Evolutionary conservation across 2,888 invertebrate species (phyloP).

Genomic region (Teleogryllus oceanicus): DNA sequence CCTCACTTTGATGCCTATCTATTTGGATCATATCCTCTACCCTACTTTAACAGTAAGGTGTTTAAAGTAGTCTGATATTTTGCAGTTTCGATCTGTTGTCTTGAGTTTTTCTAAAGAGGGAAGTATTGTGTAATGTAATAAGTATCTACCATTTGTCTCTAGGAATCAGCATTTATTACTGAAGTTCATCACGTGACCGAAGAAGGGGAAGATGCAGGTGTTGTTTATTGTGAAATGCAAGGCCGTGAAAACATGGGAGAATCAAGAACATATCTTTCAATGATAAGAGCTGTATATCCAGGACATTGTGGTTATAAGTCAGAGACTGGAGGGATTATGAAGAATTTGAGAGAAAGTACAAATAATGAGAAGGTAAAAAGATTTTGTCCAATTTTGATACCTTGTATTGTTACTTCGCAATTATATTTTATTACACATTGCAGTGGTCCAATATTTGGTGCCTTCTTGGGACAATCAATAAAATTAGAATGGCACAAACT

Average conservation of each 20-base stretch:
- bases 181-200: conserved; percentile 91
- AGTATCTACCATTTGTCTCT: conserved; percentile 33
- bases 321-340: conserved; percentile 80
- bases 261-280: conserved; percentile 61
- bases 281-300: conserved; percentile 72
- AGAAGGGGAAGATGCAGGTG: conserved; percentile 85
- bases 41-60: conserved; percentile 67
- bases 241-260: conserved; percentile 78
- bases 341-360: conserved; percentile 77
- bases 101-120: not conserved
- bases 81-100: conserved; percentile 3
- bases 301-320: conserved; percentile 78
- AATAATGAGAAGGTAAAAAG: conserved; percentile 70
- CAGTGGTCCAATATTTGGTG: too few species aligned
- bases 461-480: too few species aligned
- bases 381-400: not conserved
- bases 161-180: conserved; percentile 78
- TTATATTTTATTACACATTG: too few species aligned
- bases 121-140: conserved; percentile 24
- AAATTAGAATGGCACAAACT: too few species aligned
- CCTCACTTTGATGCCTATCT: conserved; percentile 82
- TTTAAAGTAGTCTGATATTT: not conserved
- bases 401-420: too few species aligned
- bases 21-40: conserved; percentile 83
- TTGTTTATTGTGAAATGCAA: conserved; percentile 96